Base-by-base conservation (phyloP, 2,888 invertebrate species). In the Dexiosoma caninum region DNA sequence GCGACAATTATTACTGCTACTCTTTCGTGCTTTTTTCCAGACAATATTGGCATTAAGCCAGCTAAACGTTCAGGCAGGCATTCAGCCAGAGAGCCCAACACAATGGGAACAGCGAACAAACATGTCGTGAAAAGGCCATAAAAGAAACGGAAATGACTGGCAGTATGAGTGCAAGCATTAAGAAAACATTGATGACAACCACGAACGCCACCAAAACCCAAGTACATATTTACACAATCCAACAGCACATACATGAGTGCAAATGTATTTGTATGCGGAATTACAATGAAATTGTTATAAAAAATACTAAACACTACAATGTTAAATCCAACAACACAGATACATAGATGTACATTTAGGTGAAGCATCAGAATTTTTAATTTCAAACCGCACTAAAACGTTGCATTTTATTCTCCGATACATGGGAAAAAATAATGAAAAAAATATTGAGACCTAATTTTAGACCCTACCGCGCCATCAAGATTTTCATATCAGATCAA, bases 151-250 rank as follows among this genome's bases (percentile, higher is more conserved):
- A 80, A 60, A 76, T 72, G 51, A 49, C 71, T 55, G 60, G 49
- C 71, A 76, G 71, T 71, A 55, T 66, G 66, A 59, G 71, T 62
- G 49, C 42, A 71, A 71, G 66, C 80, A 80, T 79, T 75, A 79
- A 70, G 64, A 75, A 74, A 79, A 79, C 64, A 59, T 57, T 30
- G 57, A 59, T 16, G 70, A 46, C 51, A 59, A 42, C 59, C 57
- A 67, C 60, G 19, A 72, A 40, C 46, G 72, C 66, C 21, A 55
- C 66, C 23, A 32, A 37, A 51, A 53, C 12, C 14, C 30, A 46
- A 57, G 8, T 21, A 40, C 14, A 6, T n/a, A 23, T 55, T 42
- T 35, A 32, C 32, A 21, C 12, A 62, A 14, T n/a, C 32, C 42
- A 74, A 64, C 14, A 44, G 32, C 12, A 37, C 37, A 37, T n/a